A percentile compares a stretch with the other conserved stretches of the same genome.
phyloP scores from a whole-genome alignment of 2,113 vertebrate species.

The Brevimyrus niger region DNA sequence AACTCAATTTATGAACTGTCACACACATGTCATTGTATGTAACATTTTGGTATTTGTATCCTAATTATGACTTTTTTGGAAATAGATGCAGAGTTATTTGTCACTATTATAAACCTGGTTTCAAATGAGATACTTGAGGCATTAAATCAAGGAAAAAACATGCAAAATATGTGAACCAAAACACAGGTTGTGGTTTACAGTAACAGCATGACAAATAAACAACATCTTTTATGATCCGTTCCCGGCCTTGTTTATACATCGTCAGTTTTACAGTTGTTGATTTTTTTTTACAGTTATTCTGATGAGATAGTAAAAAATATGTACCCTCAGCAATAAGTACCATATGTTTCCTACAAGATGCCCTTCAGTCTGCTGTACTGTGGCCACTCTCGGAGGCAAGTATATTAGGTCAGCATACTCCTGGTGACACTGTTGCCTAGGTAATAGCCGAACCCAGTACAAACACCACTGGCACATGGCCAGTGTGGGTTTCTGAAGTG shows the following conservation, averaged over 20 bases:
- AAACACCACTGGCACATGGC: neutral
- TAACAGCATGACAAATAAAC: neutral
- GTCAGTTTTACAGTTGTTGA: constrained; percentile 1
- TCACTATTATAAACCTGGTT: neutral
- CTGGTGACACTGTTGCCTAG: neutral
- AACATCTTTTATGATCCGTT: neutral
- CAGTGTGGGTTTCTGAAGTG: neutral
- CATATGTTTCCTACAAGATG: neutral
- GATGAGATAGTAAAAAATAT: constrained; percentile 10
- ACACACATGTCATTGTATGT: neutral
- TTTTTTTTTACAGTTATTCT: constrained; percentile 2
- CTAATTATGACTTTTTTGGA: neutral
- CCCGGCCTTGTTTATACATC: neutral
- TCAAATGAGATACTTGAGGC: neutral
- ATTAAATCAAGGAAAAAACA: neutral
- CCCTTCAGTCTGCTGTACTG: neutral
- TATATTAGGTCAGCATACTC: neutral
- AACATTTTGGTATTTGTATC: neutral
- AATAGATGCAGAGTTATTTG: neutral
- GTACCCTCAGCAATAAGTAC: neutral
- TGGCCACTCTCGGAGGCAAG: neutral
- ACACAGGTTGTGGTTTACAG: neutral
- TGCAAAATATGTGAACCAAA: neutral
- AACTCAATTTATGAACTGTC: neutral
- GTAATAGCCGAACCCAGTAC: neutral